Percentiles rank a stretch among this genome's conserved stretches.
These are phyloP conservation scores for Pseudomyrmex gracilis DNA, from an alignment of 1,140 invertebrate species.

Conservation along the genomic window DNA sequence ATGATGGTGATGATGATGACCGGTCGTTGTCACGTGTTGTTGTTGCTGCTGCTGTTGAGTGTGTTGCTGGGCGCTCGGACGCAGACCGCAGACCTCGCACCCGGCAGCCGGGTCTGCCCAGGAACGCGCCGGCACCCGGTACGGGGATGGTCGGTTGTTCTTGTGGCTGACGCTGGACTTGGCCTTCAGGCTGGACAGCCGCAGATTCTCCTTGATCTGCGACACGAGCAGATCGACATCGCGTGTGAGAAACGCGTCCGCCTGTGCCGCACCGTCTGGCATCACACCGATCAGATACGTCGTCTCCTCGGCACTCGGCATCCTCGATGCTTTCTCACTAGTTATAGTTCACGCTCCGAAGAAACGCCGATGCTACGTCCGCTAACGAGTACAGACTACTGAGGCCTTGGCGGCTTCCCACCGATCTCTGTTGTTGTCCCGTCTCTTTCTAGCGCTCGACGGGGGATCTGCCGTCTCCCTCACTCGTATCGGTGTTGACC, in stretches of 20 bases:
- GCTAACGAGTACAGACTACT: slow-evolving; percentile 25
- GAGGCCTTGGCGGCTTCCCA: background rate
- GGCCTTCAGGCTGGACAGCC: slow-evolving; percentile 85
- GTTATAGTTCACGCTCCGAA: slow-evolving; percentile 15
- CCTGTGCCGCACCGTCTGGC: slow-evolving; percentile 76
- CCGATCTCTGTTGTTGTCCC: background rate
- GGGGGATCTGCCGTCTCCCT: slow-evolving; percentile 21
- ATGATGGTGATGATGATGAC: slow-evolving; percentile 58
- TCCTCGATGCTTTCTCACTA: slow-evolving; percentile 59
- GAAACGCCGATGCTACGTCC: slow-evolving; percentile 42
- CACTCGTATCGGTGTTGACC: slow-evolving; percentile 43
- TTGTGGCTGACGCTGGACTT: slow-evolving; percentile 81
- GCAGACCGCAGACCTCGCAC: slow-evolving; percentile 82
- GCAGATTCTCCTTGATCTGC: slow-evolving; percentile 90
- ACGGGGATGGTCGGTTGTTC: slow-evolving; percentile 87
- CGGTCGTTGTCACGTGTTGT: slow-evolving; percentile 27
- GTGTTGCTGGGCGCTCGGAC: slow-evolving; percentile 64
- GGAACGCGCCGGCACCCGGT: slow-evolving; percentile 86
- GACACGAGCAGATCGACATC: slow-evolving; percentile 89
- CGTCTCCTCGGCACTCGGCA: slow-evolving; percentile 84
- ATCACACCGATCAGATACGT: slow-evolving; percentile 83
- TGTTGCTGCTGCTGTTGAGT: slow-evolving; percentile 30
- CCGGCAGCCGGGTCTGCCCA: slow-evolving; percentile 81
- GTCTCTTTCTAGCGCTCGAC: background rate
- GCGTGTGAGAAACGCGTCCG: slow-evolving; percentile 84